phyloP scores from a whole-genome alignment of 2,888 invertebrate species.

The Hydrotaea cyrtoneurina region DNA sequence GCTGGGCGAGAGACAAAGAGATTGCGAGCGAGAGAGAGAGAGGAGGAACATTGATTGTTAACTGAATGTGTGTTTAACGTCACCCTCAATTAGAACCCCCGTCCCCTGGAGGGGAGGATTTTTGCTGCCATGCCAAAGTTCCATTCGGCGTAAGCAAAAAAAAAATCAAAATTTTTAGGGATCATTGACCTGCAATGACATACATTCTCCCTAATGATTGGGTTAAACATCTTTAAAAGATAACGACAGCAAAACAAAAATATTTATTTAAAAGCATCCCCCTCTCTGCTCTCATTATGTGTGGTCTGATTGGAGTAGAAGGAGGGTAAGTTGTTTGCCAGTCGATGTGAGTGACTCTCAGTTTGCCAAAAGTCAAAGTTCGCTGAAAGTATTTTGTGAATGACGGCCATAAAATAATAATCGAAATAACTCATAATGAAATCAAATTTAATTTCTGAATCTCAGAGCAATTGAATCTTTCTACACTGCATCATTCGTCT shows the following conservation, averaged over 20 bases:
- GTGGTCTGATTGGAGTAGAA: background rate
- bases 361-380: background rate
- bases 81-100: too few relatives aligned
- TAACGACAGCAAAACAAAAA: background rate
- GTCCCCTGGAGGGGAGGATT: too few relatives aligned
- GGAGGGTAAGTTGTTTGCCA: background rate
- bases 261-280: background rate
- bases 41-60: conserved; percentile 34
- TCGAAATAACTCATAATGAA: background rate
- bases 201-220: background rate
- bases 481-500: background rate
- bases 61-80: background rate
- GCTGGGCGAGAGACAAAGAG: too few relatives aligned
- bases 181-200: background rate
- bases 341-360: too few relatives aligned
- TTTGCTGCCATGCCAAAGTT: too few relatives aligned
- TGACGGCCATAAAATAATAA: background rate
- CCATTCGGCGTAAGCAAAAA: too few relatives aligned
- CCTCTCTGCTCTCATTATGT: background rate
- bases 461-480: background rate
- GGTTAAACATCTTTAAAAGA: background rate
- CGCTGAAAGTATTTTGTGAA: background rate
- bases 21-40: too few relatives aligned
- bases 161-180: background rate
- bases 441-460: background rate